Conservation (phyloP, 2,797 vertebrate genomes). For the Vultur gryphus region DNA sequence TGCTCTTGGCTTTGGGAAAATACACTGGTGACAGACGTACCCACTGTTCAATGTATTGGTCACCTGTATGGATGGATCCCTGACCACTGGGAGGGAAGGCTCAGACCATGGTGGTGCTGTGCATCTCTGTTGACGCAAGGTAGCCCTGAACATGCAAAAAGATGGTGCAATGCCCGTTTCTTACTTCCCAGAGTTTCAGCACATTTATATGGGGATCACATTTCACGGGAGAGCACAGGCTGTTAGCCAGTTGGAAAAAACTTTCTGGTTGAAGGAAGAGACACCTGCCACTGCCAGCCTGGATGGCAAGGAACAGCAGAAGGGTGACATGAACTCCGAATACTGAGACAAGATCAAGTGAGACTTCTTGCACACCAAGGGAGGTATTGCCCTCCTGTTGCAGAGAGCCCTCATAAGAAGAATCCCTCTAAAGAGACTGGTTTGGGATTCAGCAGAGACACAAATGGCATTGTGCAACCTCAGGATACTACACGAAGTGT, state of each 20-base stretch:
- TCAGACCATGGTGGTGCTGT: not conserved
- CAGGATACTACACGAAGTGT: not conserved
- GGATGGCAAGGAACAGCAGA: not conserved
- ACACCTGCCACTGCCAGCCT: constrained; percentile 31
- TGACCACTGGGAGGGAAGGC: not conserved
- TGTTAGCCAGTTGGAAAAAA: not conserved
- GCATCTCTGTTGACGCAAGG: not conserved
- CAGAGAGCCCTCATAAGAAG: not conserved
- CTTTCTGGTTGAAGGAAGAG: not conserved
- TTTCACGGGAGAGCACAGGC: not conserved
- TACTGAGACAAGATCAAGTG: not conserved
- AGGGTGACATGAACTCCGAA: not conserved
- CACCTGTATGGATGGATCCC: not conserved
- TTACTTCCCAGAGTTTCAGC: not conserved
- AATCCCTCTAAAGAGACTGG: not conserved
- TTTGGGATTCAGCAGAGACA: not conserved
- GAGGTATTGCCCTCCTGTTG: not conserved
- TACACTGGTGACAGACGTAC: rapidly evolving
- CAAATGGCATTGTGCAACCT: not conserved
- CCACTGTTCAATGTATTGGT: not conserved
- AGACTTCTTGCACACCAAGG: not conserved
- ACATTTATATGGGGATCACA: not conserved
- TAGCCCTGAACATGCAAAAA: not conserved
- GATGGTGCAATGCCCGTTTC: rapidly evolving
- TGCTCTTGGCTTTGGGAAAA: not conserved